Evolutionary conservation across 2,113 vertebrate genomes (phyloP).

Genomic region (Spilogale gracilis): DNA sequence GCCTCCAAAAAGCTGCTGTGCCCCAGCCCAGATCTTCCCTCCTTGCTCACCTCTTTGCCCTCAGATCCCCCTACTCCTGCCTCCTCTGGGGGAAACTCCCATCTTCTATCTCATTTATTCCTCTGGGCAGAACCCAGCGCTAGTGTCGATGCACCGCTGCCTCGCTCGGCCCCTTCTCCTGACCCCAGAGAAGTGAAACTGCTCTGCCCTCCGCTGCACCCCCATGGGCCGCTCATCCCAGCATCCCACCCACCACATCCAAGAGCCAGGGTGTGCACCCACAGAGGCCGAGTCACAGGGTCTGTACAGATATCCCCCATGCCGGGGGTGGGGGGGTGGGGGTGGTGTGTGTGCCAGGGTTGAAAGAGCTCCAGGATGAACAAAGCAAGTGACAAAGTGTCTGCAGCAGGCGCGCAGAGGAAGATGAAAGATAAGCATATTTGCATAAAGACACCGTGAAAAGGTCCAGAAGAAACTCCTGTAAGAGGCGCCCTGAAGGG

Average conservation of each 20-base stretch:
- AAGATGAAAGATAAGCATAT: background rate
- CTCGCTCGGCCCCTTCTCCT: background rate
- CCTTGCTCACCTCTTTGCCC: background rate
- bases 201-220: background rate
- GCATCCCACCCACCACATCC: rapidly evolving
- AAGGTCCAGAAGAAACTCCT: background rate
- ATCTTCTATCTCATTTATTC: background rate
- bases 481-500: background rate
- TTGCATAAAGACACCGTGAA: background rate
- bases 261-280: background rate
- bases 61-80: background rate
- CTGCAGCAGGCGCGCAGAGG: background rate
- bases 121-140: background rate
- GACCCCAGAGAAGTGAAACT: background rate
- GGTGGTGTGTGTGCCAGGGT: too few relatives aligned
- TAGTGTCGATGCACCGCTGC: background rate
- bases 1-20: background rate
- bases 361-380: background rate
- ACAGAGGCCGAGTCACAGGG: background rate
- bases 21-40: background rate
- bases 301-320: too few relatives aligned
- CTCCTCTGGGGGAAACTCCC: background rate
- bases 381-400: rapidly evolving
- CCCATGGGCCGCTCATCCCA: too few relatives aligned
- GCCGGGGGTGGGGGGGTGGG: background rate